Evolutionary conservation across 2,888 invertebrate genomes (phyloP).

Genomic region (Boloria selene): DNA sequence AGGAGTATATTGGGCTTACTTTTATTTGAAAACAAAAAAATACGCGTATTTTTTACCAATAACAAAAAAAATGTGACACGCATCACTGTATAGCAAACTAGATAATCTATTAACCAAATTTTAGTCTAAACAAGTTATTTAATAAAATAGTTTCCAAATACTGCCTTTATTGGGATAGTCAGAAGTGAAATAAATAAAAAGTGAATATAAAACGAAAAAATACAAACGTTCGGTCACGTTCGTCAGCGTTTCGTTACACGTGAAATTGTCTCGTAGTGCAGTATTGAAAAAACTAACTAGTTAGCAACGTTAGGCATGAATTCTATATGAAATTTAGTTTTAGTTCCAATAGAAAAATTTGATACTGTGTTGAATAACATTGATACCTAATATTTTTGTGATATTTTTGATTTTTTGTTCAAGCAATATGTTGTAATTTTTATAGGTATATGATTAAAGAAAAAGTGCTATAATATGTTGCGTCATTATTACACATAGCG

Average conservation of each 20-base stretch:
- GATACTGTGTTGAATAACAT: not conserved
- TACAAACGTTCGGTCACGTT: constrained; percentile 29
- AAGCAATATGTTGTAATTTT: too few species aligned
- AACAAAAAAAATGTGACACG: too few species aligned
- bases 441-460: too few species aligned
- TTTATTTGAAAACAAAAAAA: too few species aligned
- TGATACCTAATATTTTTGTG: too few species aligned
- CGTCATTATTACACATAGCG: too few species aligned
- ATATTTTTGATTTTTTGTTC: too few species aligned
- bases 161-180: not conserved
- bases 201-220: constrained; percentile 9
- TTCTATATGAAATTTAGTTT: constrained; percentile 8
- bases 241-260: constrained; percentile 28
- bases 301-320: constrained; percentile 10
- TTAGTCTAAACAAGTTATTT: not conserved
- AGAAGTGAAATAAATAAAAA: constrained; percentile 4
- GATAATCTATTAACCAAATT: not conserved
- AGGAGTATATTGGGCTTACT: too few species aligned
- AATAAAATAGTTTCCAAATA: constrained; percentile 4
- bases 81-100: not conserved
- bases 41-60: too few species aligned
- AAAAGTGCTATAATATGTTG: too few species aligned
- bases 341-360: constrained; percentile 7
- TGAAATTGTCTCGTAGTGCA: constrained; percentile 15
- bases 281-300: constrained; percentile 24